Conservation (phyloP, 2,113 vertebrate species). For the Canis aureus region DNA sequence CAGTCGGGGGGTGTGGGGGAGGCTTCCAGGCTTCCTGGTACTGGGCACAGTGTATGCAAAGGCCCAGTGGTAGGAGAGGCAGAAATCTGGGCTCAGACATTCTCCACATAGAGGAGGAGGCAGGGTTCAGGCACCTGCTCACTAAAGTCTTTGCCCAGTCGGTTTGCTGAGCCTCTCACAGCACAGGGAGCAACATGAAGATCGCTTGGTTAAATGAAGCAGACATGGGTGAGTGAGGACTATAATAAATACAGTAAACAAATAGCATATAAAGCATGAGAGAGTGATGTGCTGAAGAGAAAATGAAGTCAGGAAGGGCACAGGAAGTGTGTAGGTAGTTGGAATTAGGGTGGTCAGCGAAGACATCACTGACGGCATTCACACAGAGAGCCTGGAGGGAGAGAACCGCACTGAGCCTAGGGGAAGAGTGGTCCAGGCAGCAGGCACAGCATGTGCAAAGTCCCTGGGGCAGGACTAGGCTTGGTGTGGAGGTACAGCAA, state of each 20-base stretch:
- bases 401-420: not conserved
- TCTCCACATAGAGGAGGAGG: too few relatives aligned
- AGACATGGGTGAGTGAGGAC: too few relatives aligned
- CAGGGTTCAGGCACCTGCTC: rapidly evolving
- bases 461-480: not conserved
- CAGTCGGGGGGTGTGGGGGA: not conserved
- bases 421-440: not conserved
- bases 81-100: not conserved
- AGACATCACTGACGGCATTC: not conserved
- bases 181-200: not conserved
- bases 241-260: not conserved
- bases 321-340: not conserved
- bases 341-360: not conserved
- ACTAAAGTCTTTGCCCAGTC: not conserved
- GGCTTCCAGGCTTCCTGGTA: not conserved
- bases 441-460: not conserved
- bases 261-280: too few relatives aligned
- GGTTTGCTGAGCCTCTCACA: not conserved
- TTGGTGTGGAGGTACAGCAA: not conserved
- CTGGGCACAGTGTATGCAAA: not conserved
- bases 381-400: not conserved
- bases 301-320: not conserved
- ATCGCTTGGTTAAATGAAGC: not conserved
- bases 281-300: not conserved
- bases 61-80: not conserved